These are phyloP conservation scores for Guaruba guarouba DNA, from an alignment of 2,113 vertebrate species.

Conservation along the genomic window DNA sequence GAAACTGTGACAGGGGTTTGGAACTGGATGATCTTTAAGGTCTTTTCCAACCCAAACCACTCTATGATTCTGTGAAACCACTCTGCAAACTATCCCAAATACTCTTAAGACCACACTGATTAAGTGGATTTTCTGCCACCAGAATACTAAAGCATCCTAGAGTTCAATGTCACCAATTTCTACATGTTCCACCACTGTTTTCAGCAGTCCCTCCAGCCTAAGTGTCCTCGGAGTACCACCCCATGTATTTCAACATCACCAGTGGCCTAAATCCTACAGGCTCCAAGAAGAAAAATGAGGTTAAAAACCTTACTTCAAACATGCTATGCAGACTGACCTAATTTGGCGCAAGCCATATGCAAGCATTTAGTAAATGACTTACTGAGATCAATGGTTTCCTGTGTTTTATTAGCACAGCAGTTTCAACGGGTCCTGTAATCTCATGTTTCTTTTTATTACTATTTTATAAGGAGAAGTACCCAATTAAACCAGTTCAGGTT, in stretches of 20 bases:
- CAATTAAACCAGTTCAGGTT: conserved; percentile 43
- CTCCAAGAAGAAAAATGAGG: background rate
- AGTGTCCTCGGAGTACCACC: background rate
- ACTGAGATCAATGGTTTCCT: conserved; percentile 7
- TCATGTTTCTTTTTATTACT: conserved; percentile 50
- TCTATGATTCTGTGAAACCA: background rate
- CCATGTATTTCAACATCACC: background rate
- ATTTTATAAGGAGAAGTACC: conserved; percentile 49
- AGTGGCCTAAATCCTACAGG: background rate
- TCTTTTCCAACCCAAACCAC: background rate
- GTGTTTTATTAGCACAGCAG: background rate
- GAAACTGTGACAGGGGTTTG: background rate
- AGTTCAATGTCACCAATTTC: background rate
- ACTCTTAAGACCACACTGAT: background rate
- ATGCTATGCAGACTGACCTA: background rate
- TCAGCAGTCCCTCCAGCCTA: background rate
- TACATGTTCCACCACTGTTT: background rate
- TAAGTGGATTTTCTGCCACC: background rate
- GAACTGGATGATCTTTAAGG: background rate
- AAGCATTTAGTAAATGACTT: background rate
- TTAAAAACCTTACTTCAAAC: background rate
- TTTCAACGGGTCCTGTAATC: conserved; percentile 21
- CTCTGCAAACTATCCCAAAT: background rate
- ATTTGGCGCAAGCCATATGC: background rate
- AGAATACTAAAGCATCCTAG: background rate